These are phyloP conservation scores for Phorcus lineatus DNA, from an alignment of 2,888 invertebrate genomes.

Conservation along the genomic window DNA sequence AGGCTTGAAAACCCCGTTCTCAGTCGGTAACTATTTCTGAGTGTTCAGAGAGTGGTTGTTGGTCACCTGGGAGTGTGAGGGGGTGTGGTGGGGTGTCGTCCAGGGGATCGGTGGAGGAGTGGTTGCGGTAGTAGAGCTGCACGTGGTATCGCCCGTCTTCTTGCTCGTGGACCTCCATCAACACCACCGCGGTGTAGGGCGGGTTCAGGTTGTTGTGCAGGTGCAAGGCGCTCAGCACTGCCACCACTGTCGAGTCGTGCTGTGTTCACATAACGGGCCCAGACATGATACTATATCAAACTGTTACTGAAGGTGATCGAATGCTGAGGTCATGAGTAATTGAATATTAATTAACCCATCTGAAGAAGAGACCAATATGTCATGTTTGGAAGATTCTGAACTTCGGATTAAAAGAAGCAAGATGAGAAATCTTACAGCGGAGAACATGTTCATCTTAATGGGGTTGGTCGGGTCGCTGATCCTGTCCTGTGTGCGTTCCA, in stretches of 20 bases:
- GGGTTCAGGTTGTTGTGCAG: constrained; percentile 82
- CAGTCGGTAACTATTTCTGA: too few species aligned
- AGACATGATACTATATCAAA: too few species aligned
- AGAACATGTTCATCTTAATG: constrained; percentile 64
- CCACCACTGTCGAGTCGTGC: constrained; percentile 88
- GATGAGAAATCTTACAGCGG: constrained; percentile 55
- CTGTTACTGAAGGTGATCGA: too few species aligned
- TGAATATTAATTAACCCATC: too few species aligned
- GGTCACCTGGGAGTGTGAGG: not conserved
- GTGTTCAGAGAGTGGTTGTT: too few species aligned
- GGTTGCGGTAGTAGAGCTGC: constrained; percentile 60
- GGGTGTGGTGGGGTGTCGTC: constrained; percentile 37
- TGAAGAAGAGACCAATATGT: not conserved
- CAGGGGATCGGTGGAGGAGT: constrained; percentile 34
- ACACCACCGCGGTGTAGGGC: constrained; percentile 84
- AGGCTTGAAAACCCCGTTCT: too few species aligned
- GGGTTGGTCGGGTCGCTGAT: constrained; percentile 62
- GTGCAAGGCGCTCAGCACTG: constrained; percentile 83
- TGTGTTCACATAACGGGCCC: constrained; percentile 51
- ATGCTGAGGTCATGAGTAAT: too few species aligned
- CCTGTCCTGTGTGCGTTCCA: constrained; percentile 80
- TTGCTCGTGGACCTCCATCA: constrained; percentile 83
- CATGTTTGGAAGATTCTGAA: not conserved
- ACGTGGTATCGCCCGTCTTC: constrained; percentile 43
- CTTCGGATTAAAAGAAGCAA: not conserved